A percentile compares a stretch with the other conserved stretches of the same genome.
Conservation (phyloP, 2,797 vertebrate species). For the Pelobates cultripes region DNA sequence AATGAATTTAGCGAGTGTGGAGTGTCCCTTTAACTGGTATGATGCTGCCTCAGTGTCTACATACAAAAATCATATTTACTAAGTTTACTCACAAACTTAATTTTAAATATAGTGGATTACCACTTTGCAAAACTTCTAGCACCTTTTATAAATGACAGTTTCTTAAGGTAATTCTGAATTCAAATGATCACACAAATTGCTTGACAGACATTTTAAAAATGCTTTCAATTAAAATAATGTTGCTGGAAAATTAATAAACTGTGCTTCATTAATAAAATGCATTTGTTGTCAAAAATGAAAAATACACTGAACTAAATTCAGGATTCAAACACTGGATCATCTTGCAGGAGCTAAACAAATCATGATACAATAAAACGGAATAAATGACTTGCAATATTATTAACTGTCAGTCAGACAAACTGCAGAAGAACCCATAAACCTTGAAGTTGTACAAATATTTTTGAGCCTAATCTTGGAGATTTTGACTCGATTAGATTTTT, state of each 20-base stretch:
- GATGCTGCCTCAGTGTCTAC: no score
- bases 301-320: conserved; percentile 65
- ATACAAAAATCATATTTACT: no score
- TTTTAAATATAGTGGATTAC: no score
- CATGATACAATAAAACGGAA: conserved; percentile 57
- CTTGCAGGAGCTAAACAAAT: conserved; percentile 63
- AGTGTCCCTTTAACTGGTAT: no score
- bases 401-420: conserved; percentile 44
- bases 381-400: conserved; percentile 48
- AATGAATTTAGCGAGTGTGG: no score
- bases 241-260: neutral
- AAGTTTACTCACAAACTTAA: no score
- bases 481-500: conserved; percentile 16
- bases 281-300: conserved; percentile 67
- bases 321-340: conserved; percentile 62
- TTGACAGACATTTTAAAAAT: conserved; percentile 56
- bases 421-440: conserved; percentile 6
- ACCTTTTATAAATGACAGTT: no score
- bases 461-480: conserved; percentile 18
- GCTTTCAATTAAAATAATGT: neutral
- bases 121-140: no score
- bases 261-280: conserved; percentile 63
- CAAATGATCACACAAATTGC: no score
- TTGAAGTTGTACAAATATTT: conserved; percentile 14
- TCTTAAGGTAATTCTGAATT: no score